phyloP scores from a whole-genome alignment of 2,113 vertebrate genomes.

The Rhinichthys klamathensis region DNA sequence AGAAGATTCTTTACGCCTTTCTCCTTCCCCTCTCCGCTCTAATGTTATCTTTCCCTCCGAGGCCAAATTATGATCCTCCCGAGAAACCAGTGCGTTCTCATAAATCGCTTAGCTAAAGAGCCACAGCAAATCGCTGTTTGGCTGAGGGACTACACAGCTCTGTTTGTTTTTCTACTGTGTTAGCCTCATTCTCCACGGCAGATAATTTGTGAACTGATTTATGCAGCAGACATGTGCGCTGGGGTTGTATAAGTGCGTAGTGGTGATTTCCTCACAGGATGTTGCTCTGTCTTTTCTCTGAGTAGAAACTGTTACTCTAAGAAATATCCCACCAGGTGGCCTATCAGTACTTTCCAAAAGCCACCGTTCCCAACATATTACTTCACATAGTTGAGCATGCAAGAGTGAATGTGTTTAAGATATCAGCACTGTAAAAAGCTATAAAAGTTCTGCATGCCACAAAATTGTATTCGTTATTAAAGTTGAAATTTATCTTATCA shows the following conservation, averaged over 20 bases:
- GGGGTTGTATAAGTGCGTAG: conserved; percentile 66
- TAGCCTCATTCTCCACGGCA: conserved; percentile 62
- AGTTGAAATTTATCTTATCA: too few relatives aligned
- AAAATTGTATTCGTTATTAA: too few relatives aligned
- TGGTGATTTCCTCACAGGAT: conserved; percentile 61
- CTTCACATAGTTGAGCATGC: too few relatives aligned
- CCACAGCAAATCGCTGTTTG: conserved; percentile 70
- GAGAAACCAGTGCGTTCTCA: conserved; percentile 59
- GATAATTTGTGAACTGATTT: conserved; percentile 63
- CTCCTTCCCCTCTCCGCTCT: conserved; percentile 7
- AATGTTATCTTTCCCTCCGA: conserved; percentile 59
- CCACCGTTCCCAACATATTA: conserved; percentile 34
- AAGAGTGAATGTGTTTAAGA: conserved; percentile 32
- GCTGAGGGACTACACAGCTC: conserved; percentile 61
- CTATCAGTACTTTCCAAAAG: conserved; percentile 20
- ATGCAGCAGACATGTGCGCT: conserved; percentile 61
- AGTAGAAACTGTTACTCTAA: conserved; percentile 30
- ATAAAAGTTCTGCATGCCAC: background rate
- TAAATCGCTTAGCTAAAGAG: conserved; percentile 68
- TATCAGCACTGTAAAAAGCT: background rate
- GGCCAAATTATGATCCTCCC: conserved; percentile 63
- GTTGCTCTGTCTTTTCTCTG: conserved; percentile 36
- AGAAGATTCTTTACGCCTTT: conserved; percentile 64
- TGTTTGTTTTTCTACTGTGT: conserved; percentile 65
- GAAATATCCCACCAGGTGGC: conserved; percentile 45